phyloP scores from a whole-genome alignment of 2,113 vertebrate species.

The Hiodon tergisus region DNA sequence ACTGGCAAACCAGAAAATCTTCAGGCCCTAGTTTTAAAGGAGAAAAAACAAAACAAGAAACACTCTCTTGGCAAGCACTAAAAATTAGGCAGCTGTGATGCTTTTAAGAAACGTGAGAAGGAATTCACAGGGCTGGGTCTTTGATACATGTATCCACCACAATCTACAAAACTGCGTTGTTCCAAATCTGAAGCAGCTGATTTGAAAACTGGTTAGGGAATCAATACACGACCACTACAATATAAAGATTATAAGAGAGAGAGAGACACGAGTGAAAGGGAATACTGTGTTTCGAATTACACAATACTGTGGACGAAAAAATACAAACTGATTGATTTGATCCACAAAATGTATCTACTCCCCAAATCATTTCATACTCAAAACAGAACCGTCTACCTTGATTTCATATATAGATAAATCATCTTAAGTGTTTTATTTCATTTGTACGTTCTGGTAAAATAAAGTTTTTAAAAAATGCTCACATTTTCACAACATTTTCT shows the following conservation, averaged over 20 bases:
- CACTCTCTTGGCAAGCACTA: not conserved
- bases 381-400: not conserved
- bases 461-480: too few species aligned
- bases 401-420: too few species aligned
- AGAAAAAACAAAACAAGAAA: not conserved
- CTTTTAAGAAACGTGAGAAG: constrained; percentile 5
- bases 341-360: not conserved
- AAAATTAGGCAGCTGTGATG: constrained; percentile 5
- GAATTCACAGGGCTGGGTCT: constrained; percentile 10
- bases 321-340: not conserved
- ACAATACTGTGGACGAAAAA: not conserved
- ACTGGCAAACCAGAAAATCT: too few species aligned
- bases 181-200: not conserved
- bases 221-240: not conserved
- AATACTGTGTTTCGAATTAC: not conserved
- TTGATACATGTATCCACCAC: not conserved
- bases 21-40: not conserved
- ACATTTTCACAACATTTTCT: too few species aligned
- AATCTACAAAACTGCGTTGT: not conserved
- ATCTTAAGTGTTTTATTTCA: too few species aligned
- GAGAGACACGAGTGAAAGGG: not conserved
- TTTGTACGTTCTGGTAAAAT: too few species aligned
- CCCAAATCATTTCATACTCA: not conserved
- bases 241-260: not conserved
- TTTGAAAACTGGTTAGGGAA: not conserved